Base-by-base conservation (phyloP, 1,140 invertebrate species). In the Dinoponera quadriceps region DNA sequence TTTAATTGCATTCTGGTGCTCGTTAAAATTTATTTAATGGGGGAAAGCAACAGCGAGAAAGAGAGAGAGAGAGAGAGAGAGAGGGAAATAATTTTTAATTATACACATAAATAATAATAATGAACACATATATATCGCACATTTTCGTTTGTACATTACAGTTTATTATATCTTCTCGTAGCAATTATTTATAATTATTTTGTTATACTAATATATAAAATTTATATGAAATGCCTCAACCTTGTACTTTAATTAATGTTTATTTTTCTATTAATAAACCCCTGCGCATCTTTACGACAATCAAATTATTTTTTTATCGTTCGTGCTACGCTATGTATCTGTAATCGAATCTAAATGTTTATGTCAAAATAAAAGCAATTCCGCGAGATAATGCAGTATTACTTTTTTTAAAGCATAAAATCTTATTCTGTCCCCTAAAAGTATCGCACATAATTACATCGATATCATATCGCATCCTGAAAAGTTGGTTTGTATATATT, bases 261-360 rank as follows among this genome's bases (percentile, higher is more conserved):
- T 57, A 44, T 1, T 25, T 5, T 25, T 60, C n/a, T 69, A 49
- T 54, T 63, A 49, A 33, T 1, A n/a, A 63, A 38, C 33, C 20
- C 51, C 49, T 77, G 68, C 51, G 80, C 77, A 59, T 69, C 20
- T 29, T 33, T 81, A 82, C 65, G 89, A 89, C 89, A 90, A 90
- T 90, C 88, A 89, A 84, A 33, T 82, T 88, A 84, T 89, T 88
- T 88, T 90, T 85, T 69, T 85, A 89, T 81, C 33, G 54, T 85
- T 78, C 54, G 60, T 54, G 66, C 48, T 86, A 54, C 84, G 68
- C 13, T 71, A 49, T 71, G 55, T 87, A 48, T 83, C 33, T 89
- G 88, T 89, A 62, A 74, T 81, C 74, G 51, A 25, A 69, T 51
- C 25, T 88, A 72, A 51, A 51, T 86, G 87, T 89, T 85, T 71